These are phyloP conservation scores for Rotaria magnacalcarata DNA, from an alignment of 2,888 invertebrate genomes.

Conservation along the genomic window DNA sequence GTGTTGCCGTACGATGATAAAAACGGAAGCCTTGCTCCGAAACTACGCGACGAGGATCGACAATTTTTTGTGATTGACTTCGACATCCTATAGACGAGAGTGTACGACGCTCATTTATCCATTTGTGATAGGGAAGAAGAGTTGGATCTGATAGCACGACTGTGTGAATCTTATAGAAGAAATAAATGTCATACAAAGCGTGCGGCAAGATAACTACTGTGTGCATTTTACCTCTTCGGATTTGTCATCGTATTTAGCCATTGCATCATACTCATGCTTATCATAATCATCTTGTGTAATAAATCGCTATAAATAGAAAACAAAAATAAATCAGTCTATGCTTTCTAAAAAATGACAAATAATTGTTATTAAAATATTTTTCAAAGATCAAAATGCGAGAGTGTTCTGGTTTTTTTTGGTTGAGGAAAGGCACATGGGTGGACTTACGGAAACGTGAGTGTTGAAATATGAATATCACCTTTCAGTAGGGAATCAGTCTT, in stretches of 20 bases:
- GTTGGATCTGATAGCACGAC: not conserved
- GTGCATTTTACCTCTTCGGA: not conserved
- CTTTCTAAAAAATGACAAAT: no score
- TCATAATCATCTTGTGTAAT: slow-evolving; percentile 14
- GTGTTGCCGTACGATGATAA: not conserved
- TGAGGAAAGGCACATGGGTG: no score
- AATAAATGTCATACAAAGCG: not conserved
- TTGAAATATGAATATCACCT: no score
- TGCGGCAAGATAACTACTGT: not conserved
- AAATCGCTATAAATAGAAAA: not conserved
- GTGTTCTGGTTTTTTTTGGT: no score
- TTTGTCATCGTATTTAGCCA: not conserved
- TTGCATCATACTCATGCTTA: slow-evolving; percentile 14
- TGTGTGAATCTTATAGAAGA: not conserved
- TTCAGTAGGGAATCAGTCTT: no score
- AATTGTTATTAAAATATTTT: no score
- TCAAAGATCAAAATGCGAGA: no score
- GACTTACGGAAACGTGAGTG: no score
- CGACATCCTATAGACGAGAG: not conserved
- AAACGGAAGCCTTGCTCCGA: not conserved
- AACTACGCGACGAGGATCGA: not conserved
- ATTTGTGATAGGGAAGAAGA: slow-evolving; percentile 14
- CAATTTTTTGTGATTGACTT: not conserved
- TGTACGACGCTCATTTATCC: slow-evolving; percentile 1
- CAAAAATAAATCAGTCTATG: not conserved